phyloP scores from a whole-genome alignment of 1,140 invertebrate species.

The Colletes latitarsis region DNA sequence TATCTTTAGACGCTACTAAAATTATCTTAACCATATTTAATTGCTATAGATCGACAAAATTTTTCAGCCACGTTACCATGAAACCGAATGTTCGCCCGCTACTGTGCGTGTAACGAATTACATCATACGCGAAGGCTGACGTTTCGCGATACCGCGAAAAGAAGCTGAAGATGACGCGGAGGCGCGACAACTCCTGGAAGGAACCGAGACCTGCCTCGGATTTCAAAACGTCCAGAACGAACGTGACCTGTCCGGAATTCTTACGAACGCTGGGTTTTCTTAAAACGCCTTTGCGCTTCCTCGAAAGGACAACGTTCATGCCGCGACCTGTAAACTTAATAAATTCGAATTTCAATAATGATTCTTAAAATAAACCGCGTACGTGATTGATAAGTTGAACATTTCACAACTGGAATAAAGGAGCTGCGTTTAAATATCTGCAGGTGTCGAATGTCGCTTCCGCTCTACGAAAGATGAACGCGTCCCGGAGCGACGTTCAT shows the following conservation, averaged over 20 bases:
- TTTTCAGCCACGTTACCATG: too few species aligned
- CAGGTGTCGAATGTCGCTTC: too few species aligned
- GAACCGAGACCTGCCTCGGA: slow-evolving; percentile 33
- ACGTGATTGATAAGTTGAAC: too few species aligned
- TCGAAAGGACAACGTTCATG: slow-evolving; percentile 32
- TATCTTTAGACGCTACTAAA: too few species aligned
- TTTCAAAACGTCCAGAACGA: slow-evolving; percentile 46
- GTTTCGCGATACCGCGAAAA: slow-evolving; percentile 32
- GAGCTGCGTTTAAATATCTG: too few species aligned
- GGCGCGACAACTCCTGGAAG: slow-evolving; percentile 27
- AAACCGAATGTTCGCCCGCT: not conserved
- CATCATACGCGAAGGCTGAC: slow-evolving; percentile 9
- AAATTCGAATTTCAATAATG: slow-evolving; percentile 37
- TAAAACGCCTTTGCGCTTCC: not conserved
- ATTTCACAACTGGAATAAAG: too few species aligned
- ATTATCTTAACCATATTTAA: too few species aligned
- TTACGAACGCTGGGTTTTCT: not conserved
- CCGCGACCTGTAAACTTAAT: slow-evolving; percentile 48
- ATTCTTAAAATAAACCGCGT: too few species aligned
- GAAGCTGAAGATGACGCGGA: not conserved
- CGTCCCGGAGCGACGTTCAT: too few species aligned
- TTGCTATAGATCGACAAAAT: too few species aligned
- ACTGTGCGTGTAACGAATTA: slow-evolving; percentile 2
- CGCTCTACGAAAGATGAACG: too few species aligned
- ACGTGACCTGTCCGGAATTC: slow-evolving; percentile 38